phyloP scores from a whole-genome alignment of 2,888 invertebrate species.

The Rhogogaster chlorosoma region DNA sequence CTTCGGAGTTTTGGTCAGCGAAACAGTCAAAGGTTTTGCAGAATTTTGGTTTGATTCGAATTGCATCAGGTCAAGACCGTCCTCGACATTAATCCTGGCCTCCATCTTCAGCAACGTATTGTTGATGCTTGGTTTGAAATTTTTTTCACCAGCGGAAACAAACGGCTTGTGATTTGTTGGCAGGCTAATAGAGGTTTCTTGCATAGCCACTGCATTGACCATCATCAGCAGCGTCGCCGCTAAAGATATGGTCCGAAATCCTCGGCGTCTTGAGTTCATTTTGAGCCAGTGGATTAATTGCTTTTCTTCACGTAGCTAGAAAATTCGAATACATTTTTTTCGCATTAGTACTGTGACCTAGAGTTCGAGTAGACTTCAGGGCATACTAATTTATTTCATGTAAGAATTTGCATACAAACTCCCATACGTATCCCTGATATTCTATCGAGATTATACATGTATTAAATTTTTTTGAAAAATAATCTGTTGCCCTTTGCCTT shows the following conservation, averaged over 20 bases:
- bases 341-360: neutral
- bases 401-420: neutral
- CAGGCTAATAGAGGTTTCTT: neutral
- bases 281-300: constrained; percentile 30
- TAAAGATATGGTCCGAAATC: neutral
- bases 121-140: constrained; percentile 31
- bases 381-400: constrained; percentile 1
- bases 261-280: constrained; percentile 21
- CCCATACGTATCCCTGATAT: neutral
- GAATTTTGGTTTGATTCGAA: constrained; percentile 24
- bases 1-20: neutral
- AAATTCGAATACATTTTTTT: constrained; percentile 23
- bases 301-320: neutral
- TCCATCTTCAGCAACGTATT: constrained; percentile 58
- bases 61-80: constrained; percentile 52
- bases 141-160: neutral
- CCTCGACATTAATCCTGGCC: constrained; percentile 55
- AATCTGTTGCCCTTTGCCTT: neutral
- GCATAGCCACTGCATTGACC: neutral
- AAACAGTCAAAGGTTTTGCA: neutral
- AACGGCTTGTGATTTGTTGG: constrained; percentile 36
- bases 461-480: neutral
- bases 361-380: neutral
- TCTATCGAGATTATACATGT: neutral
- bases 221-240: constrained; percentile 6